Base-by-base conservation (phyloP, 2,113 vertebrate genomes). In the Siniperca knerii region DNA sequence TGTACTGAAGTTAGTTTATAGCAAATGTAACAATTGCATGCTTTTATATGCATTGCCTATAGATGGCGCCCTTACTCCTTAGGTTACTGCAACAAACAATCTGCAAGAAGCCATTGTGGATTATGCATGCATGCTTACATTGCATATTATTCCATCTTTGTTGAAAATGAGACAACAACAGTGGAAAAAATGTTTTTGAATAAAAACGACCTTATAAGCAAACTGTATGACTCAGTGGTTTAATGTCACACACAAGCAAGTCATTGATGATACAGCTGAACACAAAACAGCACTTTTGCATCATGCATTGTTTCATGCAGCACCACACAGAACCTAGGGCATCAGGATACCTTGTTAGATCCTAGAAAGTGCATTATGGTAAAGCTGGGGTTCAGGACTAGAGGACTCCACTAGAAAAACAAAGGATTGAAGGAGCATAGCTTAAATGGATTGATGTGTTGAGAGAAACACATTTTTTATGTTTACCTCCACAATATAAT, bases 281-380 rank as follows among this genome's bases (percentile, higher is more conserved):
- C 82, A 90, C 72, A 91, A 66, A 29, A 81, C 65, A 60, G 75
- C 74, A 81, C 75, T 74, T 85, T 18, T 81, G 80, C 54, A 62
- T 87, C 94, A 92, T 94, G 95, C 96, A 94, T 83, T 55, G 87
- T 90, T 81, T 85, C 92, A 93, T 94, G 92, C 97, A 97, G 96
- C 96, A 94, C 90, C 80, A 96, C 84, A 94, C 94, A 91, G 64
- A 93, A 55, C 77, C 79, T 80, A 75, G 12, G 46, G n/a, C 61
- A 78, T 68, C 85, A 87, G 89, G 95, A 97, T 99, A 99, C 98
- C 98, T 99, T 99, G 89, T 97, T 97, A 92, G 98, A 97, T 96
- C 98, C 98, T 97, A 99, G 97, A 97, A 99, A 97, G 96, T 99
- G 98, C 96, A 99, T 97, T 94, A 99, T 99, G 94, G 98, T 98